These are phyloP conservation scores for Eulimnadia texana DNA, from an alignment of 1,140 invertebrate species.

Conservation along the genomic window DNA sequence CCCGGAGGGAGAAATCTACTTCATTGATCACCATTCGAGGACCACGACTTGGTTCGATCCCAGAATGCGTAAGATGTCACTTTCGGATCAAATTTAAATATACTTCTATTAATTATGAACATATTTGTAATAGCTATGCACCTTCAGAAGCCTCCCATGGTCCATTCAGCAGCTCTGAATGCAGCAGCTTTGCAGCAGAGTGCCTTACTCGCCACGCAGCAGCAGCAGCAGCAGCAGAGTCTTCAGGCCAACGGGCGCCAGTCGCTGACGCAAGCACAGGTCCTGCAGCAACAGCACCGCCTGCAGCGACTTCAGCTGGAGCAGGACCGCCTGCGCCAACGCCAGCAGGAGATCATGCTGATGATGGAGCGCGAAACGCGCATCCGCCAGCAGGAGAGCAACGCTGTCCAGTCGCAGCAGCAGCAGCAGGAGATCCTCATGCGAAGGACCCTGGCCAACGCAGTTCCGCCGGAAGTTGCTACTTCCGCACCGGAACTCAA, in stretches of 20 bases:
- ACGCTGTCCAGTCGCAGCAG: not conserved
- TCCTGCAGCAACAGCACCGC: constrained; percentile 53
- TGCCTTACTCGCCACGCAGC: constrained; percentile 25
- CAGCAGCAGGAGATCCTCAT: constrained; percentile 1
- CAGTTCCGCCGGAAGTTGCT: not conserved
- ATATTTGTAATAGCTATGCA: constrained; percentile 48
- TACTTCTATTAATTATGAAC: too few species aligned
- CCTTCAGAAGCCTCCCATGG: constrained; percentile 49
- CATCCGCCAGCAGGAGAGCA: constrained; percentile 6
- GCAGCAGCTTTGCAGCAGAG: constrained; percentile 28
- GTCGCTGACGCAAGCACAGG: constrained; percentile 28
- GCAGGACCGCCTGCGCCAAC: constrained; percentile 64
- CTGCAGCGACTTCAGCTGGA: constrained; percentile 73
- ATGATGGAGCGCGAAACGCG: constrained; percentile 32
- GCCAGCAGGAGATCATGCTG: constrained; percentile 73
- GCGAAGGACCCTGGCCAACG: not conserved
- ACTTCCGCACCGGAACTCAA: not conserved
- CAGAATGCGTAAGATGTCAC: constrained; percentile 67
- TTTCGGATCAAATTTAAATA: not conserved
- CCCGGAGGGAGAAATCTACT: constrained; percentile 86
- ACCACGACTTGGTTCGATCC: constrained; percentile 96
- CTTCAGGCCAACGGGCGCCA: constrained; percentile 22
- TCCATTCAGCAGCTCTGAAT: constrained; percentile 31
- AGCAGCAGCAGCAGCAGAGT: constrained; percentile 16
- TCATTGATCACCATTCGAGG: constrained; percentile 87